phyloP scores from a whole-genome alignment of 2,113 vertebrate genomes.

The Toxotes jaculatrix region DNA sequence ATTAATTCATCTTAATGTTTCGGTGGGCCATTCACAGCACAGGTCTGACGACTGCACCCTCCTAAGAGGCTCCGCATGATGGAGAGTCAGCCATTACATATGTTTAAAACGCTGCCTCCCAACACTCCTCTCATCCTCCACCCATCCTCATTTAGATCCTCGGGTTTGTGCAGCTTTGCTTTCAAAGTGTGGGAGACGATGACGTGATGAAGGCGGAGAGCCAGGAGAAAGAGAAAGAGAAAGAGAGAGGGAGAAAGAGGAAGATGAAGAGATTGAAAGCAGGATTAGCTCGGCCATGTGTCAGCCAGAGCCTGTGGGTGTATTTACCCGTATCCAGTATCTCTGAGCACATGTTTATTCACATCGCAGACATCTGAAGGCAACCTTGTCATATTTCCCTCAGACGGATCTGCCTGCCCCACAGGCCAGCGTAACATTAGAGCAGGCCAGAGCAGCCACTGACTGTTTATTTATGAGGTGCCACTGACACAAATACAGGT shows the following conservation, averaged over 20 bases:
- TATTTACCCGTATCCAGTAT: slow-evolving; percentile 44
- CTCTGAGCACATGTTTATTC: slow-evolving; percentile 50
- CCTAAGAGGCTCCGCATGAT: slow-evolving; percentile 49
- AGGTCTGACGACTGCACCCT: slow-evolving; percentile 35
- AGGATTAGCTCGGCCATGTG: slow-evolving; percentile 53
- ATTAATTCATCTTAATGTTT: slow-evolving; percentile 70
- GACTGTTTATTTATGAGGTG: slow-evolving; percentile 22
- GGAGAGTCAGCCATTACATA: slow-evolving; percentile 60
- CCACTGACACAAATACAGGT: background rate
- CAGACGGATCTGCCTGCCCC: slow-evolving; percentile 4
- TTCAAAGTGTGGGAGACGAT: slow-evolving; percentile 49
- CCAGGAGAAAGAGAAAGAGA: background rate
- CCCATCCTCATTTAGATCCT: slow-evolving; percentile 48
- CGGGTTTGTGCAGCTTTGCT: slow-evolving; percentile 30
- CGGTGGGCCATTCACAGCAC: slow-evolving; percentile 14
- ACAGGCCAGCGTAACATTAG: slow-evolving; percentile 17
- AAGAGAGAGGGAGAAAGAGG: background rate
- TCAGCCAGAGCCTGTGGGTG: slow-evolving; percentile 40
- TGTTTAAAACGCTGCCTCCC: slow-evolving; percentile 59
- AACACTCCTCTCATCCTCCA: slow-evolving; percentile 39
- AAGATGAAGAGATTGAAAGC: slow-evolving; percentile 39
- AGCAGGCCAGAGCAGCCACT: background rate
- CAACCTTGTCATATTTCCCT: slow-evolving; percentile 23
- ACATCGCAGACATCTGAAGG: slow-evolving; percentile 21
- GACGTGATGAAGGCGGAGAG: slow-evolving; percentile 25